These are phyloP conservation scores for Venustoraphidia nigricollis DNA, from an alignment of 2,888 invertebrate species.

Conservation along the genomic window DNA sequence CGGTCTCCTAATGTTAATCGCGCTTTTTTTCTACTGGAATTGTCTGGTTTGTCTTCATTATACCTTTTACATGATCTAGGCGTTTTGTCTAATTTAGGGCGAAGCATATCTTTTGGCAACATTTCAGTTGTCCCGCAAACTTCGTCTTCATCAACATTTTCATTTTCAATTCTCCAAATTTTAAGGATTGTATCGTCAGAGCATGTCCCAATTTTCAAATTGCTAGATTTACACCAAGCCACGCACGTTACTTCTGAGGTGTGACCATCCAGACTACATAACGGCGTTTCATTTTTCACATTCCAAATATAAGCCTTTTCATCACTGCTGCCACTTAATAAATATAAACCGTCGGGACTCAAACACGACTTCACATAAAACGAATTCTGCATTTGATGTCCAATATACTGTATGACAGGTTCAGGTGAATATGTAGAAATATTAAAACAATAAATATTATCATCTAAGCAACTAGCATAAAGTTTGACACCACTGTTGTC, in stretches of 20 bases:
- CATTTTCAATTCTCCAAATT: conserved; percentile 54
- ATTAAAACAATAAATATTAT: conserved; percentile 74
- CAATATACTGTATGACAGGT: conserved; percentile 49
- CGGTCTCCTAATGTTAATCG: too few species aligned
- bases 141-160: conserved; percentile 25
- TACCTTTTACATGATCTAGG: conserved; percentile 14
- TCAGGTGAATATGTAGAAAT: conserved; percentile 47
- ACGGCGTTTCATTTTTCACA: conserved; percentile 43
- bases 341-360: conserved; percentile 64
- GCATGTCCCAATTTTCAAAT: conserved; percentile 57
- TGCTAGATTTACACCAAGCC: conserved; percentile 51
- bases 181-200: conserved; percentile 69
- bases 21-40: too few species aligned
- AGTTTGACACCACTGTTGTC: conserved; percentile 51
- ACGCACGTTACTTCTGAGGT: conserved; percentile 77
- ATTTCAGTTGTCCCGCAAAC: conserved; percentile 33
- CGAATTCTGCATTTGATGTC: conserved; percentile 55
- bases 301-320: conserved; percentile 79
- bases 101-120: conserved; percentile 3
- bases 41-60: too few species aligned
- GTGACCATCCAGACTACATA: conserved; percentile 60
- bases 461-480: conserved; percentile 80
- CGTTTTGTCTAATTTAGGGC: conserved; percentile 16
- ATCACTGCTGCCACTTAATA: conserved; percentile 81
- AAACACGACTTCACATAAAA: conserved; percentile 76